Conservation (phyloP, 2,113 vertebrate genomes). For the Planiliza haematocheilus region DNA sequence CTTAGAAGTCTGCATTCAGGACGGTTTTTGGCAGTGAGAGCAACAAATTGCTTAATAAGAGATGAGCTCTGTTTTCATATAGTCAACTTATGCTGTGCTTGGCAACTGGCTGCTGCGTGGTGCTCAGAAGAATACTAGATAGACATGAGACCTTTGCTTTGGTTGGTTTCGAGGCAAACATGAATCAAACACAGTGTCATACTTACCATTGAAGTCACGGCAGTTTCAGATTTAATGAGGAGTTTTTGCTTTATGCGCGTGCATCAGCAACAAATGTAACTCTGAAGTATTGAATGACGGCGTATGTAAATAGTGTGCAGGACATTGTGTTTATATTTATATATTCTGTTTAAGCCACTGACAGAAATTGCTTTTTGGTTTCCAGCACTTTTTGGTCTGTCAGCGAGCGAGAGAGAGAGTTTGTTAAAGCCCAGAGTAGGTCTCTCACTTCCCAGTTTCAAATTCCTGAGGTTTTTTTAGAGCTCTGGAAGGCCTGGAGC, state of each 20-base stretch:
- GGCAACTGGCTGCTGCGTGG: conserved; percentile 1
- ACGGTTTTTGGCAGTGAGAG: conserved; percentile 3
- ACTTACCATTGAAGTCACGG: too few species aligned
- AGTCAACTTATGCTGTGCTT: conserved; percentile 30
- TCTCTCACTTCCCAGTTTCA: conserved; percentile 64
- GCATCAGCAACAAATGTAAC: conserved; percentile 1
- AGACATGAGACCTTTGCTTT: conserved; percentile 21
- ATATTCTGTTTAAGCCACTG: conserved; percentile 13
- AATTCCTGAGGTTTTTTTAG: conserved; percentile 83
- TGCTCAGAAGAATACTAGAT: conserved; percentile 22
- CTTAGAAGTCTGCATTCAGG: not conserved
- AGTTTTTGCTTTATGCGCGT: not conserved
- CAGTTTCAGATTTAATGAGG: not conserved
- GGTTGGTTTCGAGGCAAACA: conserved; percentile 29
- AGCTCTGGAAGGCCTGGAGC: conserved; percentile 75
- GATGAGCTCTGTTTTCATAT: conserved; percentile 21
- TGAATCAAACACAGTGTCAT: conserved; percentile 23
- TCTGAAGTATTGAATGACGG: conserved; percentile 7
- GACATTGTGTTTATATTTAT: conserved; percentile 21
- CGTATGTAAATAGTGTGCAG: conserved; percentile 14
- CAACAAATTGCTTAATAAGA: conserved; percentile 9
- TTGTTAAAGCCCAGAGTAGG: conserved; percentile 65
- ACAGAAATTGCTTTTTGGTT: conserved; percentile 27
- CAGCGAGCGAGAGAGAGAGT: conserved; percentile 49
- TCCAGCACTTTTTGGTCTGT: conserved; percentile 36